Evolutionary conservation across 2,113 vertebrate species (phyloP).

Genomic region (Myotis brandtii): DNA sequence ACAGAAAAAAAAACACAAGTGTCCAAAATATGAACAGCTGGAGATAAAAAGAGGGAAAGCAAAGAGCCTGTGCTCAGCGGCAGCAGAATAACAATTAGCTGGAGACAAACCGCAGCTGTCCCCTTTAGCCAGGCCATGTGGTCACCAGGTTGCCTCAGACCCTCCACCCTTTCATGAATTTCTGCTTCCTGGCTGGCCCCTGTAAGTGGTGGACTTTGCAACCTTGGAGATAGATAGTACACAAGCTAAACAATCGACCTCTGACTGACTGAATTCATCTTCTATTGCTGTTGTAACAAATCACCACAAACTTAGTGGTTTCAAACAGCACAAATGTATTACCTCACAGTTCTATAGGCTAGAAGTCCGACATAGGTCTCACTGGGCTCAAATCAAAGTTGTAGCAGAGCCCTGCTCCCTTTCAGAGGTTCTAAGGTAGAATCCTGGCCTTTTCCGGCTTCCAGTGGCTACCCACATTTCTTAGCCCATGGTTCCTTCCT

Average conservation of each 20-base stretch:
- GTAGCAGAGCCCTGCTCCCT: background rate
- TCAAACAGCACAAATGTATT: slow-evolving; percentile 17
- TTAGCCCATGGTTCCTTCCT: background rate
- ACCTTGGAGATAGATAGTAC: background rate
- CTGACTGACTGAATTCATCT: background rate
- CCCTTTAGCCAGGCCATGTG: background rate
- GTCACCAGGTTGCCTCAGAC: slow-evolving; percentile 43
- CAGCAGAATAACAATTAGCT: background rate
- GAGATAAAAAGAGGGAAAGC: slow-evolving; percentile 15
- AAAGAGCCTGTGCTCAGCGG: background rate
- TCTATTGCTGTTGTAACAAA: slow-evolving; percentile 19
- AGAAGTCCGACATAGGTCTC: background rate
- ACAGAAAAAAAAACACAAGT: background rate
- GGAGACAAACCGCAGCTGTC: slow-evolving; percentile 25
- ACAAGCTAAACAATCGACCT: slow-evolving; percentile 19
- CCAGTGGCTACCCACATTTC: background rate
- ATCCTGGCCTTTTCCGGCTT: background rate
- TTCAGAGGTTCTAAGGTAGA: background rate
- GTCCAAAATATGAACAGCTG: slow-evolving; percentile 18
- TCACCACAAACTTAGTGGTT: background rate
- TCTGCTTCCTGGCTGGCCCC: slow-evolving; percentile 28
- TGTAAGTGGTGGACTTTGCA: background rate
- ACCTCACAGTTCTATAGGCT: background rate
- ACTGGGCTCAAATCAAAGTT: background rate
- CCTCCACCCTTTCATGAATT: slow-evolving; percentile 23